Evolutionary conservation across 2,113 vertebrate genomes (phyloP).

Genomic region (Procavia capensis): DNA sequence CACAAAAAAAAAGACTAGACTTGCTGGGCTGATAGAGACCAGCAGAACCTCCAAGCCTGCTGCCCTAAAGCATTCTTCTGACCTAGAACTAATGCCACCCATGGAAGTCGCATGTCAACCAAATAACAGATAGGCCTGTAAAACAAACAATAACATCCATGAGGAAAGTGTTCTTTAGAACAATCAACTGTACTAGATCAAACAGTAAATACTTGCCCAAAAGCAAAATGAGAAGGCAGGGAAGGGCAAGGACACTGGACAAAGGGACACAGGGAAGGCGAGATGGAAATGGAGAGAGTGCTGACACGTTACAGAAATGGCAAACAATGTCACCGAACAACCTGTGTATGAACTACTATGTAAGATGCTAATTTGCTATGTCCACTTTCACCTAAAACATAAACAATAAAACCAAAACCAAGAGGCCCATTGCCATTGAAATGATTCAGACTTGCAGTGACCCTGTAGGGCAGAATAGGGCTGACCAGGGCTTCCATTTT

Average conservation of each 20-base stretch:
- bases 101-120: background rate
- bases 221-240: background rate
- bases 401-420: background rate
- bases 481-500: too few relatives aligned
- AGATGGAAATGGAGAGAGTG: too few relatives aligned
- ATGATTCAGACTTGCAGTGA: too few relatives aligned
- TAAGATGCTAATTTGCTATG: background rate
- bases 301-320: too few relatives aligned
- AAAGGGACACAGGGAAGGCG: background rate
- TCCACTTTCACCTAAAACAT: background rate
- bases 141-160: background rate
- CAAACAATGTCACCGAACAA: background rate
- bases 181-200: background rate
- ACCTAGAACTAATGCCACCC: background rate
- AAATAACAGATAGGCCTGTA: background rate
- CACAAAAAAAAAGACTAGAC: background rate
- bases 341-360: background rate
- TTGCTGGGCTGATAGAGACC: background rate
- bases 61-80: background rate
- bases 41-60: background rate
- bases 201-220: background rate
- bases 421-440: too few relatives aligned
- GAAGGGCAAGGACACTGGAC: background rate
- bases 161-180: background rate
- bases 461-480: too few relatives aligned